Conservation (phyloP, 2,888 invertebrate species). For the Agrotis puta region DNA sequence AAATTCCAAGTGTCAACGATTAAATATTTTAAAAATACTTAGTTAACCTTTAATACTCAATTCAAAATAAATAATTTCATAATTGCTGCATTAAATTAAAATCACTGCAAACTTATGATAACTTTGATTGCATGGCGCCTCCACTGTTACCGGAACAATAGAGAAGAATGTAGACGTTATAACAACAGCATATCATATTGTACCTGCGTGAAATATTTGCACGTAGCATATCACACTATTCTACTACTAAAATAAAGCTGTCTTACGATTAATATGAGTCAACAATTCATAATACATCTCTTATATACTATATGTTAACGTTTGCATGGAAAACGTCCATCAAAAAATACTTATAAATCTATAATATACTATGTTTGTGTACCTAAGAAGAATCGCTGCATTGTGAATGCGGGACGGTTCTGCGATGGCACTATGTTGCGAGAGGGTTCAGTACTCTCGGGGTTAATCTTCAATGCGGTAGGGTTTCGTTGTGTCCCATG, state of each 20-base stretch:
- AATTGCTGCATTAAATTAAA: conserved; percentile 26
- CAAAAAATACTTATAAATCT: conserved; percentile 64
- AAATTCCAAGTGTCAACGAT: conserved; percentile 6
- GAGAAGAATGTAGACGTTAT: conserved; percentile 31
- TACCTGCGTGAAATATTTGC: conserved; percentile 26
- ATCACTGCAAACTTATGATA: conserved; percentile 39
- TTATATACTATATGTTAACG: conserved; percentile 67
- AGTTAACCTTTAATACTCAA: conserved; percentile 26
- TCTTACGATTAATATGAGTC: conserved; percentile 63
- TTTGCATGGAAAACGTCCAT: conserved; percentile 70
- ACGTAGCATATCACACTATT: conserved; percentile 39
- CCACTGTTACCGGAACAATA: conserved; percentile 18
- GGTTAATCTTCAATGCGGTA: conserved; percentile 32
- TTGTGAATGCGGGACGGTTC: conserved; percentile 69
- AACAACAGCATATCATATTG: conserved; percentile 25
- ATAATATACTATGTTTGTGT: conserved; percentile 58
- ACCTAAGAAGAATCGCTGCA: conserved; percentile 66
- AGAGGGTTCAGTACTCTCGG: conserved; percentile 37
- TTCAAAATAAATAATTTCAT: conserved; percentile 32
- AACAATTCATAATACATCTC: conserved; percentile 67
- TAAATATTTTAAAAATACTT: conserved; percentile 16
- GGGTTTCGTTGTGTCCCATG: conserved; percentile 41
- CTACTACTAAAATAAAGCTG: conserved; percentile 63
- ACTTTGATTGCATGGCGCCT: conserved; percentile 39
- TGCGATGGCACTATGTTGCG: conserved; percentile 73